These are phyloP conservation scores for Eupithecia subumbrata DNA, from an alignment of 2,888 invertebrate genomes.

Conservation along the genomic window DNA sequence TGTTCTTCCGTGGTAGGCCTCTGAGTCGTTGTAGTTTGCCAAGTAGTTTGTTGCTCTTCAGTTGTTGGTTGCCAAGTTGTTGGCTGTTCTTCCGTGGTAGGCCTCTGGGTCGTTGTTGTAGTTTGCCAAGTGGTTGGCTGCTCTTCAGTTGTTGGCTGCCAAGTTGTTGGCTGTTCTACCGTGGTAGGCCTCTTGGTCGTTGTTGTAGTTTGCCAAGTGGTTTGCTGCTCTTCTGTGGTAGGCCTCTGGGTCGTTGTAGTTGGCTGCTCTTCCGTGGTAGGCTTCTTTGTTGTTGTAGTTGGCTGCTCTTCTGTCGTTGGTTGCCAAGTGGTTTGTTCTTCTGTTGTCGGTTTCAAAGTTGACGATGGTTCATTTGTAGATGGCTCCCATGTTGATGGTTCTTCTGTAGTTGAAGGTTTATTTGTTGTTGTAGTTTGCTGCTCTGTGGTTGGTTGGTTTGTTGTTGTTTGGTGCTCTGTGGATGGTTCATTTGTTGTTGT, in stretches of 20 bases:
- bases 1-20: constrained; percentile 9
- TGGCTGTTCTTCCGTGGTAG: constrained; percentile 22
- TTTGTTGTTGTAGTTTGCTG: constrained; percentile 20
- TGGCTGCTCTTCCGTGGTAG: constrained; percentile 8
- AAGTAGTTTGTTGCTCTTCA: constrained; percentile 13
- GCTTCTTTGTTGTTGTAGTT: constrained; percentile 5
- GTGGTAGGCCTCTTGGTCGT: no score
- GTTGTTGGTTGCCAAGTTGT: not conserved
- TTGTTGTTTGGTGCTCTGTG: constrained; percentile 1
- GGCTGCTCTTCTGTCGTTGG: not conserved
- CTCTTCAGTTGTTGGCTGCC: not conserved
- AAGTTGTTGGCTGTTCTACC: no score
- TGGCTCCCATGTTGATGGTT: constrained; percentile 13
- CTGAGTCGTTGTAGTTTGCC: not conserved
- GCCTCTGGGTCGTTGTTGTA: constrained; percentile 5
- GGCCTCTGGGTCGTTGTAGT: constrained; percentile 16
- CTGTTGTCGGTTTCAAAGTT: constrained; percentile 16
- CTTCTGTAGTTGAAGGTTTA: constrained; percentile 11
- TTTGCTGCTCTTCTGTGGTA: constrained; percentile 2
- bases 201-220: no score
- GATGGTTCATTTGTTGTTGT: constrained; percentile 12
- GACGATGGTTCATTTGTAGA: constrained; percentile 9
- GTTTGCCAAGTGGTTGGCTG: constrained; percentile 11
- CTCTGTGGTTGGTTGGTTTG: constrained; percentile 14
- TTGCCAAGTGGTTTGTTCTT: not conserved